Base-by-base conservation (phyloP, 2,888 invertebrate genomes). In the Apodemia mormo region DNA sequence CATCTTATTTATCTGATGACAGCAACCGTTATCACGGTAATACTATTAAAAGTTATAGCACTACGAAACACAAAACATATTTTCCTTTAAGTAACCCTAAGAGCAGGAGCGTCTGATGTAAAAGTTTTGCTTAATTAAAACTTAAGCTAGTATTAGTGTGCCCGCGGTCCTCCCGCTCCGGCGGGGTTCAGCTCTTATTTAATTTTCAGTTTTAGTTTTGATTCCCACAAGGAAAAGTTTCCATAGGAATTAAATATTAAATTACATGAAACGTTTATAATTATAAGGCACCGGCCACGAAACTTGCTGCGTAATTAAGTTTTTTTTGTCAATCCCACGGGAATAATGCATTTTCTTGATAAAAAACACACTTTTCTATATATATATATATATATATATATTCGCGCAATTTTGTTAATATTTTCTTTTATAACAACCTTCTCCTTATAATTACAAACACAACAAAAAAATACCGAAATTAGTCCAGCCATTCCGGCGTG, bases 101-200 rank as follows among this genome's bases (percentile, higher is more conserved):
- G 58, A 30, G 58, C 58, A 61, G 12, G 33, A 58, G 30, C 30
- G 58, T 29, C 30, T 66, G 52, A 66, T 66, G 66, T 52, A 52
- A 52, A 52, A 66, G 66, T 66, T 66, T 30, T 52, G 66, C 52
- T 66, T 66, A 66, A 66, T 66, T 52, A 66, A 66, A 66, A 66
- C 66, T 66, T 66, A 30, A 66, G 66, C 45, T 45, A 52, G 52
- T 66, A 43, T 52, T n/a, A 14, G 30, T 12, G 14, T 9, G 33
- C 22, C 30, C 58, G 58, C 58, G 58, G 58, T 49, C 49, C 49
- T 12, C 29, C 56, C 29, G 10, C 56, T 29, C 56, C 56, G 45
- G 45, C 9, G 56, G 56, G 29, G 58, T 30, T 14, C 12, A 49
- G 14, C 49, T 49, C 58, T 33, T 61, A 61, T 61, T 61, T 61